Percentiles rank a stretch among this genome's conserved stretches.
These are phyloP conservation scores for Drosophila ironensis DNA, from an alignment of 1,140 invertebrate species.

Conservation along the genomic window DNA sequence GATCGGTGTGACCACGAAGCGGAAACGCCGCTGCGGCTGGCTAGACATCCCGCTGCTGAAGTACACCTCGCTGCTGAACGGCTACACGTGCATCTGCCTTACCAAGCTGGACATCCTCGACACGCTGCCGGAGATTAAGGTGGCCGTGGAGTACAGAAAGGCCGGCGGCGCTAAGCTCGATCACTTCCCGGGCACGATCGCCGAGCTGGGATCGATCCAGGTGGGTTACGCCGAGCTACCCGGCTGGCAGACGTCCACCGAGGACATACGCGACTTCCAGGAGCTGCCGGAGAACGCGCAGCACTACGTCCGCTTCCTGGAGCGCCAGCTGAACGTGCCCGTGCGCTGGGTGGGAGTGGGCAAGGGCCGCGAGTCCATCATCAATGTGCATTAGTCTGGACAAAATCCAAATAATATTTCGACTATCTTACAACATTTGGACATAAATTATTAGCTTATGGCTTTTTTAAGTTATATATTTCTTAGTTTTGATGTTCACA, in stretches of 20 bases:
- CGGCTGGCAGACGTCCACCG: constrained; percentile 95
- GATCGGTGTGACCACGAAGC: constrained; percentile 97
- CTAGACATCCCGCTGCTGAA: constrained; percentile 95
- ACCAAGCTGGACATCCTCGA: constrained; percentile 99
- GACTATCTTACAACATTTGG: constrained; percentile 64
- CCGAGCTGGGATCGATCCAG: constrained; percentile 88
- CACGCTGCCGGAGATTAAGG: constrained; percentile 93
- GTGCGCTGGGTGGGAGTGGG: constrained; percentile 99
- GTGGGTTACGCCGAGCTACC: constrained; percentile 95
- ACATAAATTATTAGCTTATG: constrained; percentile 74
- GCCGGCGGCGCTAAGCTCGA: constrained; percentile 91
- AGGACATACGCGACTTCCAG: constrained; percentile 90
- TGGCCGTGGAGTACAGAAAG: constrained; percentile 90
- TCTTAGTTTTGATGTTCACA: constrained; percentile 51
- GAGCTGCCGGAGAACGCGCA: constrained; percentile 94
- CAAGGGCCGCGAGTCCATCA: constrained; percentile 91
- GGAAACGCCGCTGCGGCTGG: constrained; percentile 99
- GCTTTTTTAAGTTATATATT: constrained; percentile 61
- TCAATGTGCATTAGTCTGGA: constrained; percentile 82
- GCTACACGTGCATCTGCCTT: constrained; percentile 93
- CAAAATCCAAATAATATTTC: constrained; percentile 56
- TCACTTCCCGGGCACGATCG: constrained; percentile 90
- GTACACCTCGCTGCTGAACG: constrained; percentile 97
- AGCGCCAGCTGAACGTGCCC: constrained; percentile 92
- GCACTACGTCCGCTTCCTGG: constrained; percentile 93